These are phyloP conservation scores for Pentamera pediparva DNA, from an alignment of 53 echinoderm and acorn worm species.

Conservation along the genomic window DNA sequence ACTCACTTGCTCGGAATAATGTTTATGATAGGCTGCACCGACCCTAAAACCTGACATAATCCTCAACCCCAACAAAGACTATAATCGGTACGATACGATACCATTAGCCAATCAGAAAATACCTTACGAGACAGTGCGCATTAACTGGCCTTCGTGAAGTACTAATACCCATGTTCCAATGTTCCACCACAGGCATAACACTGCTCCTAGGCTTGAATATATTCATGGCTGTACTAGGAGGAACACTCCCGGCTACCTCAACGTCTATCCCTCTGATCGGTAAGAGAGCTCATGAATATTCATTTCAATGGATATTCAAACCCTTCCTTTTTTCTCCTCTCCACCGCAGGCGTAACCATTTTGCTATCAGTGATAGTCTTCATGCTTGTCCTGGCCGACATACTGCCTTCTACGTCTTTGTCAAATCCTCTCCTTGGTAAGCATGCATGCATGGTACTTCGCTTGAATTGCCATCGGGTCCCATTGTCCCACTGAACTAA, in stretches of 20 bases:
- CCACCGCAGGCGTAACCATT: conserved; percentile 77
- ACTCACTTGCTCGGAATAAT: too few relatives aligned
- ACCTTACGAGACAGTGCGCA: too few relatives aligned
- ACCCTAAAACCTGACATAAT: too few relatives aligned
- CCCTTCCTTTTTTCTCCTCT: conserved; percentile 30
- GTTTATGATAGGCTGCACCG: too few relatives aligned
- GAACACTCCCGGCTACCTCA: conserved; percentile 80
- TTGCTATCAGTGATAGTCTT: conserved; percentile 93
- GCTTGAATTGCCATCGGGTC: too few relatives aligned
- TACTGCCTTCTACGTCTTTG: conserved; percentile 85
- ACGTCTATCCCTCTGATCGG: conserved; percentile 83
- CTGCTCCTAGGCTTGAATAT: conserved; percentile 87
- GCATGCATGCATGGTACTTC: conserved; percentile 40
- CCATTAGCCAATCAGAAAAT: too few relatives aligned
- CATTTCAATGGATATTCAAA: too few relatives aligned
- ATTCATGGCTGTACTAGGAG: conserved; percentile 81
- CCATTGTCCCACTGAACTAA: too few relatives aligned
- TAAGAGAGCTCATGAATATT: conserved; percentile 40
- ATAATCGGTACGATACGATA: too few relatives aligned
- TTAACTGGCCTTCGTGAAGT: too few relatives aligned
- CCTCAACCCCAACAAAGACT: too few relatives aligned
- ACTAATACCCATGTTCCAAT: too few relatives aligned
- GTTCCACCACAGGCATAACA: conserved; percentile 69
- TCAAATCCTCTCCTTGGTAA: conserved; percentile 86
- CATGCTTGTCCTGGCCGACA: conserved; percentile 80